Conservation (phyloP, 2,888 invertebrate genomes). For the Zygogramma bicolorata region DNA sequence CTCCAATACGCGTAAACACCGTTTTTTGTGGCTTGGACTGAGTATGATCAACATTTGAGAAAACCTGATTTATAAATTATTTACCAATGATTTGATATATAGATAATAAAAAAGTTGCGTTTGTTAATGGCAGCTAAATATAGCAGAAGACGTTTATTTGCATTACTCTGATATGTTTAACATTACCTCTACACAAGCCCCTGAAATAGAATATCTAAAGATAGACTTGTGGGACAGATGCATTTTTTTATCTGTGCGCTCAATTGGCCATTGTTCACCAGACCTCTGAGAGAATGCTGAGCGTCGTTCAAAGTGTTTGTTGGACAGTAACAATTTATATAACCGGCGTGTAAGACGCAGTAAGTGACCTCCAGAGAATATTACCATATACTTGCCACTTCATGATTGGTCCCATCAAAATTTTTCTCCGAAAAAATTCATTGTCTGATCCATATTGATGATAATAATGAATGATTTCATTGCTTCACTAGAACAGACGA, state of each 20-base stretch:
- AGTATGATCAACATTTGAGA: not conserved
- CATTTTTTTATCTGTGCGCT: not conserved
- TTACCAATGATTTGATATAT: constrained; percentile 35
- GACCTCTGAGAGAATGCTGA: too few species aligned
- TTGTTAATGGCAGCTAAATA: constrained; percentile 17
- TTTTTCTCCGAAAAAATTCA: too few species aligned
- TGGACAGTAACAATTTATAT: too few species aligned
- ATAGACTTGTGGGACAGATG: not conserved
- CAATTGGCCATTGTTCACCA: too few species aligned
- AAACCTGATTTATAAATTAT: constrained; percentile 27
- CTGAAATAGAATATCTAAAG: constrained; percentile 4
- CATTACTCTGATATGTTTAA: constrained; percentile 23
- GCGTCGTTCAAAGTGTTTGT: too few species aligned
- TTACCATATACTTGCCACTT: too few species aligned
- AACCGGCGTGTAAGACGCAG: too few species aligned
- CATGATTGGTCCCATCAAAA: too few species aligned
- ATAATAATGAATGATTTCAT: too few species aligned
- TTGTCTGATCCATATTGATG: too few species aligned
- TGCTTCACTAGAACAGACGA: too few species aligned
- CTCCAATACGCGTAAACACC: not conserved
- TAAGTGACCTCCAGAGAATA: too few species aligned
- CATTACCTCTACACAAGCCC: constrained; percentile 3
- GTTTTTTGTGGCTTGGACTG: constrained; percentile 12
- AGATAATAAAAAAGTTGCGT: constrained; percentile 25
- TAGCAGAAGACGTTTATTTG: constrained; percentile 30